These are phyloP conservation scores for Anarsia innoxiella DNA, from an alignment of 2,888 invertebrate species.

Conservation along the genomic window DNA sequence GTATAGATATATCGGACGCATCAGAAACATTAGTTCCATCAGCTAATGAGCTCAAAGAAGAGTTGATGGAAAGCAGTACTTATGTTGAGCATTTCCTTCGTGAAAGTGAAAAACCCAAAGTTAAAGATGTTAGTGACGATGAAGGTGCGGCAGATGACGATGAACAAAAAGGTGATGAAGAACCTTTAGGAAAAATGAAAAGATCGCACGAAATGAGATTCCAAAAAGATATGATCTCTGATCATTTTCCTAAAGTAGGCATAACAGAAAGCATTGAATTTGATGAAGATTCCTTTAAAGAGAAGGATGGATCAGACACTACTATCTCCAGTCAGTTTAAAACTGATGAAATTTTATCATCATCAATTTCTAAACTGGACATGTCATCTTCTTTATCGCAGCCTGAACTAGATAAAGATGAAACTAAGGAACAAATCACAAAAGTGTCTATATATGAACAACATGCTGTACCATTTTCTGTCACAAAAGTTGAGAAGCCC, in stretches of 20 bases:
- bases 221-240: constrained; percentile 72
- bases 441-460: constrained; percentile 31
- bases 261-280: constrained; percentile 58
- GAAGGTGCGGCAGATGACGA: constrained; percentile 76
- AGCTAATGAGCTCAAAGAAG: constrained; percentile 85
- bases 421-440: constrained; percentile 37
- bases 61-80: constrained; percentile 79
- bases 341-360: constrained; percentile 59
- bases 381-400: constrained; percentile 51
- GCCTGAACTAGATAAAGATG: constrained; percentile 40
- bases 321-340: constrained; percentile 65
- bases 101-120: constrained; percentile 49
- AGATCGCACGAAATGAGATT: constrained; percentile 94
- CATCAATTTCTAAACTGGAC: constrained; percentile 63
- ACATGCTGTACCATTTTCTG: constrained; percentile 53
- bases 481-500: constrained; percentile 52
- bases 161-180: constrained; percentile 61
- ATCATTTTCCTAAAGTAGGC: constrained; percentile 58
- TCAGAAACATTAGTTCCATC: constrained; percentile 96
- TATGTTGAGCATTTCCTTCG: constrained; percentile 72
- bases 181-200: constrained; percentile 85
- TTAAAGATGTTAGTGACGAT: constrained; percentile 65
- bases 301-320: constrained; percentile 58
- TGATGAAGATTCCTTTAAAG: constrained; percentile 59
- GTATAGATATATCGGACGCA: constrained; percentile 92